Evolutionary conservation across 2,797 vertebrate genomes (phyloP), one percentile per base, ranked within the genome.

Genomic region (Gobio occitaniae): DNA sequence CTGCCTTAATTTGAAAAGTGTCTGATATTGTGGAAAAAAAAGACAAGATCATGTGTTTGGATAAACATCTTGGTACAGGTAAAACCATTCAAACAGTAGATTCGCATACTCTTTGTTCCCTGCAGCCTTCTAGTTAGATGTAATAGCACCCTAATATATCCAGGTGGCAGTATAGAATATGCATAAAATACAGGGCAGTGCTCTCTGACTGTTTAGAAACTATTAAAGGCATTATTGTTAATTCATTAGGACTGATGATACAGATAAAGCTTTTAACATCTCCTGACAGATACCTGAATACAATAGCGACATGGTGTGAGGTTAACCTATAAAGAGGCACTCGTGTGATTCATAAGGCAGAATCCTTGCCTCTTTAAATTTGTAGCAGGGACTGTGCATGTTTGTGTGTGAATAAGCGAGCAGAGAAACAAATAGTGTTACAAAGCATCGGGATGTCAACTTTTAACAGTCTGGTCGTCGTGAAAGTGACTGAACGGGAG

Each of bases 291-390:
- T 86, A 86, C 78, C 87, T 88, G 74, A 82, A 77, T 80, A 76
- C 75, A 84, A 74, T 66, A 80, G 54, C 16, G 19, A 78, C 66
- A 82, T 17, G 38, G 82, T 68, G 59, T 47, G 48, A 9, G 36
- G 79, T 85, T 88, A 32, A 75, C 78, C 90, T 87, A 82, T 77
- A 56, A 80, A 68, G 77, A 95, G 95, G 95, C 95, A 95, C 93
- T 77, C 71, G 84, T 79, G 94, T 93, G 93, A 93, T 91, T 83
- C 78, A 90, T 93, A 95, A 95, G 94, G 94, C 94, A 93, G 91
- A 91, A 88, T 79, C 2, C 89, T 91, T 81, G 7, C 38, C 80
- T 86, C 84, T 82, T 87, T 72, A 80, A 80, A 78, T 82, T 88
- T 82, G 82, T 41, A 32, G 41, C 36, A 47, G 29, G 29, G 44